These are phyloP conservation scores for Coreius guichenoti DNA, from an alignment of 2,797 vertebrate species.

Conservation along the genomic window DNA sequence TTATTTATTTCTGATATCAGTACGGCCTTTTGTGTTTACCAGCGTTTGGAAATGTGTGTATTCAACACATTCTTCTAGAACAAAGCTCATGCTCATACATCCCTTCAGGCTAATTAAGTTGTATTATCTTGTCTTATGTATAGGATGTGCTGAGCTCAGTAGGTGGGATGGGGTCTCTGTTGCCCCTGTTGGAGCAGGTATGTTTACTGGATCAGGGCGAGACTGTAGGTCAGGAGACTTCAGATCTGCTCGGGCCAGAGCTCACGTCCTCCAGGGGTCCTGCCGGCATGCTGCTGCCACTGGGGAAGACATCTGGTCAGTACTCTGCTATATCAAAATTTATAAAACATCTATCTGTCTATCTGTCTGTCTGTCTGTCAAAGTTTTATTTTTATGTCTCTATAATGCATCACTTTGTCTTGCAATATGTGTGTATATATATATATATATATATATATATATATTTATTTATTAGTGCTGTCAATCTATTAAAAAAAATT, in stretches of 20 bases:
- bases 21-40: background rate
- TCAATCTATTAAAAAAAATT: no score
- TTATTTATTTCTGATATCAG: background rate
- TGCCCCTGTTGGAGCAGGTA: slow-evolving; percentile 91
- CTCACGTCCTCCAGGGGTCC: slow-evolving; percentile 84
- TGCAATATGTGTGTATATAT: no score
- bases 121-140: slow-evolving; percentile 11
- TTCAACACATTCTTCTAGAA: background rate
- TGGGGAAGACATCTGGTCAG: slow-evolving; percentile 89
- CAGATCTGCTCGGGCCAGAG: slow-evolving; percentile 90
- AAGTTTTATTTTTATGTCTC: no score
- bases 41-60: slow-evolving; percentile 13
- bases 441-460: no score
- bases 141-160: slow-evolving; percentile 94
- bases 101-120: slow-evolving; percentile 1
- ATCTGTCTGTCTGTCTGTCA: background rate
- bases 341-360: background rate
- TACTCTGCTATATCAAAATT: background rate
- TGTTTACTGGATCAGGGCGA: slow-evolving; percentile 81
- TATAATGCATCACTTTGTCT: no score
- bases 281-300: slow-evolving; percentile 86
- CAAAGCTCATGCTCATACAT: slow-evolving; percentile 7
- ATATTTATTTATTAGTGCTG: no score
- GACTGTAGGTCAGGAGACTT: slow-evolving; percentile 81
- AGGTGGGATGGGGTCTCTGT: slow-evolving; percentile 88